These are phyloP conservation scores for Etheostoma cragini DNA, from an alignment of 2,113 vertebrate species.

Conservation along the genomic window DNA sequence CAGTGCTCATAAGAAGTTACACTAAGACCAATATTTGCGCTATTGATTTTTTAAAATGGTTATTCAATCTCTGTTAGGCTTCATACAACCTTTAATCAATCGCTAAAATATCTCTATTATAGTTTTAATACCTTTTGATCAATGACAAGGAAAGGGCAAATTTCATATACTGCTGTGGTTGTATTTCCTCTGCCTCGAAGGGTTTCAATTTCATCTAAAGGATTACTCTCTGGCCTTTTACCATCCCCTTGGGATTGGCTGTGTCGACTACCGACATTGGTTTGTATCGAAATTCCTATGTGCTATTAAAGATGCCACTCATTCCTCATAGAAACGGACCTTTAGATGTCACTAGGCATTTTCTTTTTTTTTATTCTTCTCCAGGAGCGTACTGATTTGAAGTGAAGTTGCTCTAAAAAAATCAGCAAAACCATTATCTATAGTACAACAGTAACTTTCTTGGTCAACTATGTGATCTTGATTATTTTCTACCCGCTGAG, in stretches of 20 bases:
- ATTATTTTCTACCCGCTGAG: neutral
- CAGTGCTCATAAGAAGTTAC: conserved; percentile 45
- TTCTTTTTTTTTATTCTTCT: conserved; percentile 2
- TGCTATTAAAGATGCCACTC: conserved; percentile 38
- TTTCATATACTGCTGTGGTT: conserved; percentile 61
- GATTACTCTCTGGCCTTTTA: conserved; percentile 59
- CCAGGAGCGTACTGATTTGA: conserved; percentile 6
- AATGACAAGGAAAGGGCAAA: conserved; percentile 49
- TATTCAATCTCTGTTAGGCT: conserved; percentile 65
- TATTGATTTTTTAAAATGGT: conserved; percentile 47
- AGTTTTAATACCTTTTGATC: conserved; percentile 73
- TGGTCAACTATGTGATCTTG: neutral
- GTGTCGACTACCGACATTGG: conserved; percentile 25
- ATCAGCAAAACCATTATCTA: neutral
- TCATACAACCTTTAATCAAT: conserved; percentile 73
- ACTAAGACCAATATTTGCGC: conserved; percentile 51
- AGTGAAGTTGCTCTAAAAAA: conserved; percentile 3
- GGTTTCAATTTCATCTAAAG: conserved; percentile 73
- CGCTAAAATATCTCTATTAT: conserved; percentile 63
- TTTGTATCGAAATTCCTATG: conserved; percentile 34
- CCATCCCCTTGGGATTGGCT: conserved; percentile 43
- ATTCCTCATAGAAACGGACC: conserved; percentile 29
- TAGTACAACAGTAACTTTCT: neutral
- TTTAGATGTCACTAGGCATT: conserved; percentile 20
- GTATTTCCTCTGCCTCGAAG: conserved; percentile 49